Evolutionary conservation across 1,140 invertebrate species (phyloP), one percentile per base, ranked within the genome.

Genomic region (Drosophila kikkawai): DNA sequence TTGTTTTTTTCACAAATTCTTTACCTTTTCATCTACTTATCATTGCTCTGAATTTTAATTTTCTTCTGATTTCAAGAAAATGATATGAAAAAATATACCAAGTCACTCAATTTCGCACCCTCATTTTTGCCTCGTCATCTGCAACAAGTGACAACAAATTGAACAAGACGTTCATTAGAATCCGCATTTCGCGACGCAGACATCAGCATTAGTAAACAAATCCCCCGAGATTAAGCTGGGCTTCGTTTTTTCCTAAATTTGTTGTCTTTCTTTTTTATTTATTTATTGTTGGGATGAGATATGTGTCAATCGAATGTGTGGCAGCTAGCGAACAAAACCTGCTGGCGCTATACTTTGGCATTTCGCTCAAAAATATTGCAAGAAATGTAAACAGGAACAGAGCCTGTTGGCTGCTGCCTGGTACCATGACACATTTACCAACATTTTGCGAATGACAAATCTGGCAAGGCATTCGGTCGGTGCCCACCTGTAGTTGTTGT

Each of bases 311-410:
- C 63, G 77, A 59, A 36, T 50, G 70, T 50, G 69, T 45, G 45
- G 53, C 66, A 41, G 47, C 53, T 45, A 56, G 26, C 64, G 64
- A 63, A 32, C 47, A 19, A 48, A 88, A 85, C 84, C 75, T 48
- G 85, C 68, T 87, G 68, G 69, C 26, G 26, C 73, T 71, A 68
- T 82, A 66, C 69, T 77, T 66, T 48, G 68, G 59, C 61, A 71
- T 68, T 82, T 71, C 32, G 64, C 50, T 66, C 53, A 26, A 37
- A 79, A 79, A 67, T 82, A 83, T 80, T 86, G 83, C 84, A 73
- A 83, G 84, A 87, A 83, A 87, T 88, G 80, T 80, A 87, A 87
- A 83, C 83, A 87, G 83, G 83, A 87, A 87, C 84, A 86, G 55
- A 83, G 69, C 34, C 68, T 53, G 57, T 34, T 51, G 29, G 59